Conservation (phyloP, 2,113 vertebrate genomes). For the Ciconia maguari region DNA sequence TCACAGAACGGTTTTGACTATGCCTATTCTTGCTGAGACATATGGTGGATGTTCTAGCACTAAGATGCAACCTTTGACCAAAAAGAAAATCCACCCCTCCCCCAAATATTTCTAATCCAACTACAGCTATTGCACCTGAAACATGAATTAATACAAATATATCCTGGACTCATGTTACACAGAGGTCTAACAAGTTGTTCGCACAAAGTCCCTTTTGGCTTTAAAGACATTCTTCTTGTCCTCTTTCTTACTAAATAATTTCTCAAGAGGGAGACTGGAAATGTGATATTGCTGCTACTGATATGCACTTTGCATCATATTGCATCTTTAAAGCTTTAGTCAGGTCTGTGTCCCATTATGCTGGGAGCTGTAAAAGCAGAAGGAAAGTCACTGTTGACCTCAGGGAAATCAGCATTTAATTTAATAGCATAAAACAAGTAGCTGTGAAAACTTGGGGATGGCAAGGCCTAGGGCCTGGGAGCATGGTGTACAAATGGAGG, state of each 20-base stretch:
- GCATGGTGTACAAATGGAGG: neutral
- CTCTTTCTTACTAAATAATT: neutral
- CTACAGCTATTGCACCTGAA: neutral
- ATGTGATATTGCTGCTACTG: neutral
- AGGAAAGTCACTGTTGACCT: neutral
- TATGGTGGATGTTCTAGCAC: neutral
- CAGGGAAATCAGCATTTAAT: constrained; percentile 10
- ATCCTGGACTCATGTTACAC: neutral
- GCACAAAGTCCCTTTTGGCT: neutral
- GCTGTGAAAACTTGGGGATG: neutral
- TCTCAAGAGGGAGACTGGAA: neutral
- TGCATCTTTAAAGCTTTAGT: neutral
- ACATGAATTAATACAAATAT: neutral
- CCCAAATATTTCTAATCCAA: neutral
- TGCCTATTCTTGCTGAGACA: neutral
- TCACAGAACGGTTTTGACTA: neutral
- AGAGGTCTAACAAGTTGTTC: neutral
- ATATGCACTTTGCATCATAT: neutral
- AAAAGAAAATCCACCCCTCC: neutral
- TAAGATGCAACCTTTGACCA: neutral
- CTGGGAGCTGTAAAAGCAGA: neutral
- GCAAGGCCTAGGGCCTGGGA: neutral
- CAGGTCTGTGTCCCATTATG: neutral
- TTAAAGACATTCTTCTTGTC: neutral
- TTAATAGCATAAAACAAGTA: constrained; percentile 16